A percentile compares a stretch with the other conserved stretches of the same genome.
Evolutionary conservation across 1,140 invertebrate species (phyloP).

Genomic region (Aphidius ervi): DNA sequence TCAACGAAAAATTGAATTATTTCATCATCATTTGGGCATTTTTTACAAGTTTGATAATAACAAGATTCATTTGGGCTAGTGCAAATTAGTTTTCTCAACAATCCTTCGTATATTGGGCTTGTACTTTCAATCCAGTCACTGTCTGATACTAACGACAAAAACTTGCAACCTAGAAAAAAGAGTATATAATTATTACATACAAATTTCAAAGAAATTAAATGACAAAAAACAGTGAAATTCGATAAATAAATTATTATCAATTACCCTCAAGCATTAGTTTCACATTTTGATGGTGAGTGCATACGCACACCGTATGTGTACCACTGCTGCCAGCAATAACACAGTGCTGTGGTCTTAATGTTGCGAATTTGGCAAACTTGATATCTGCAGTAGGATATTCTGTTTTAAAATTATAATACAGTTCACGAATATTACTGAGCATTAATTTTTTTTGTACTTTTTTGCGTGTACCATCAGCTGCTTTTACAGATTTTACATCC

Average conservation of each 20-base stretch:
- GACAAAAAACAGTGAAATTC: neutral
- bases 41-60: conserved; percentile 1
- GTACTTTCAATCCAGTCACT: neutral
- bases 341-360: conserved; percentile 8
- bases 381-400: neutral
- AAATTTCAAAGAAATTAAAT: neutral
- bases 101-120: neutral
- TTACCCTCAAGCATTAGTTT: conserved; percentile 17
- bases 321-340: conserved; percentile 5
- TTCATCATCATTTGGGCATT: conserved; percentile 14
- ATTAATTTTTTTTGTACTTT: conserved; percentile 11
- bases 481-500: conserved; percentile 4
- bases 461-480: neutral
- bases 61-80: neutral
- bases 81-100: neutral
- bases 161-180: neutral
- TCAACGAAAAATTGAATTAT: conserved; percentile 9
- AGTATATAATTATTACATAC: no score
- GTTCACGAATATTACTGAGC: neutral
- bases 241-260: neutral
- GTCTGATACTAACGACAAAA: neutral
- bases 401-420: neutral
- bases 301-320: conserved; percentile 13
- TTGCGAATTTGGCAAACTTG: conserved; percentile 3
- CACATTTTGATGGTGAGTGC: conserved; percentile 8